Evolutionary conservation across 2,888 invertebrate species (phyloP).

Genomic region (Glomeris marginata): DNA sequence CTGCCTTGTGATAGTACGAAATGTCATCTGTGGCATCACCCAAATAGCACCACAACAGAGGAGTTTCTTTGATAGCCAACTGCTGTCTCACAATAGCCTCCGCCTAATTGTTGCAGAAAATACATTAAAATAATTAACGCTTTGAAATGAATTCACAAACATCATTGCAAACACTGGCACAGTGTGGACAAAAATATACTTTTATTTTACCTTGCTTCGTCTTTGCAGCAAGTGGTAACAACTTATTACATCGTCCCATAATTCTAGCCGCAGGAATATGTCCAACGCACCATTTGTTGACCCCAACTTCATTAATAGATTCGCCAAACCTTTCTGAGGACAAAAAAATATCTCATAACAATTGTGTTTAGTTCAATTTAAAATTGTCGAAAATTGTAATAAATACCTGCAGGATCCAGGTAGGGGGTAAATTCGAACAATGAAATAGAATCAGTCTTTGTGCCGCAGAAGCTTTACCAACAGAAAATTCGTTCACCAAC

Average conservation of each 20-base stretch:
- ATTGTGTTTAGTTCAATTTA: constrained; percentile 3
- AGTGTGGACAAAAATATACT: too few relatives aligned
- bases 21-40: constrained; percentile 72
- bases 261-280: constrained; percentile 52
- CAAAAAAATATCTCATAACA: constrained; percentile 4
- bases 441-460: constrained; percentile 46
- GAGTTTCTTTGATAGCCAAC: constrained; percentile 55
- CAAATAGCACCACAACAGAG: constrained; percentile 76
- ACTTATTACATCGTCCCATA: constrained; percentile 84
- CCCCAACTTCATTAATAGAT: constrained; percentile 62
- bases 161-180: too few relatives aligned
- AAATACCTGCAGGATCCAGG: constrained; percentile 52
- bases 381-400: constrained; percentile 1
- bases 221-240: constrained; percentile 76
- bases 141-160: neutral
- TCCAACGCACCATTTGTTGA: constrained; percentile 71
- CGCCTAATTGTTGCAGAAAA: constrained; percentile 41
- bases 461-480: constrained; percentile 30
- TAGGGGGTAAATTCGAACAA: constrained; percentile 51
- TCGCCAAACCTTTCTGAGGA: constrained; percentile 49
- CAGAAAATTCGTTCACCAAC: constrained; percentile 43
- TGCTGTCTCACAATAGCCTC: constrained; percentile 74
- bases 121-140: neutral
- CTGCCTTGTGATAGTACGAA: constrained; percentile 70
- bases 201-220: constrained; percentile 60